phyloP scores from a whole-genome alignment of 2,797 vertebrate species.

The Lacerta bilineata region DNA sequence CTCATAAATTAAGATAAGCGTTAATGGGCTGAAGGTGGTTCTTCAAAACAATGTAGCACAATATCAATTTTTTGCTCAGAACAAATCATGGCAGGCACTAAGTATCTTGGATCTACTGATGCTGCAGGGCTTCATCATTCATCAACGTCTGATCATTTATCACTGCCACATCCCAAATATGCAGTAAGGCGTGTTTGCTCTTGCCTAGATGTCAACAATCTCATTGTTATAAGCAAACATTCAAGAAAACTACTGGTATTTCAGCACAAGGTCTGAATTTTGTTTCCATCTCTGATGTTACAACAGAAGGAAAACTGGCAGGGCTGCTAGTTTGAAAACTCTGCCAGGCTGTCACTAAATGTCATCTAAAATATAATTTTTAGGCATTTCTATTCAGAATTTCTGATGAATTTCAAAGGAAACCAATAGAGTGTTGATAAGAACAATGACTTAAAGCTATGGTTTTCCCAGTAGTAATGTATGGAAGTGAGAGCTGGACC shows the following conservation, averaged over 20 bases:
- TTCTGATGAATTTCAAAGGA: not conserved
- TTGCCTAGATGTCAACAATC: not conserved
- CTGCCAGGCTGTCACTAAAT: not conserved
- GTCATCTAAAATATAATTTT: not conserved
- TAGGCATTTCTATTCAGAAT: not conserved
- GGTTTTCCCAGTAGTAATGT: too few species aligned
- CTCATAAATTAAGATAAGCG: constrained; percentile 19
- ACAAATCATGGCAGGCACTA: not conserved
- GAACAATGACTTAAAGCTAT: not conserved
- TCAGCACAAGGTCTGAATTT: not conserved
- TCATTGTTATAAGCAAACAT: not conserved
- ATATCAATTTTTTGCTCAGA: constrained; percentile 4
- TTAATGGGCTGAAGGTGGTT: not conserved
- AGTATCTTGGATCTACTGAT: not conserved
- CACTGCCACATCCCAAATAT: constrained; percentile 11
- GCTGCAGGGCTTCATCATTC: not conserved
- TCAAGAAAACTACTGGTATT: not conserved
- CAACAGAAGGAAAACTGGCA: not conserved
- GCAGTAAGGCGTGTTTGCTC: not conserved
- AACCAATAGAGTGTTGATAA: not conserved
- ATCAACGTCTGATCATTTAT: constrained; percentile 12
- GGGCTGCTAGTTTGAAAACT: not conserved
- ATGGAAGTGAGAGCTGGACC: too few species aligned
- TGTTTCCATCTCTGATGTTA: not conserved
- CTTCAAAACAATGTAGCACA: not conserved